Evolutionary conservation across 2,888 invertebrate species (phyloP).

Genomic region (Lycia hirtaria): DNA sequence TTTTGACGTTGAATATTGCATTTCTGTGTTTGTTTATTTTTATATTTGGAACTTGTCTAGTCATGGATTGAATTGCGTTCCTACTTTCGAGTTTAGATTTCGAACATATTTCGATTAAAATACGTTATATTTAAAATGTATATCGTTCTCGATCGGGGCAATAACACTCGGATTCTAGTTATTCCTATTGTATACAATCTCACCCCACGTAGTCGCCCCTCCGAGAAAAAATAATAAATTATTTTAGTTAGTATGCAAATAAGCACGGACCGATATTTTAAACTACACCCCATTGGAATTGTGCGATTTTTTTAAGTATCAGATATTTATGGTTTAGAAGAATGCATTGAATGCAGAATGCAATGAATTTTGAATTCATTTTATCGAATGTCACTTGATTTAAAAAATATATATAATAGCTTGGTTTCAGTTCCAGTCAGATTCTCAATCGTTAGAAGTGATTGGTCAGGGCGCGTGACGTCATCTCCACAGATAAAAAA

Average conservation of each 20-base stretch:
- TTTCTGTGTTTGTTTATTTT: slow-evolving; percentile 75
- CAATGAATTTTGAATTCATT: slow-evolving; percentile 41
- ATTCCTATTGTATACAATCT: slow-evolving; percentile 72
- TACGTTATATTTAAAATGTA: slow-evolving; percentile 64
- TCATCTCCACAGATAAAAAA: slow-evolving; percentile 32
- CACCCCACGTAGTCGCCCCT: slow-evolving; percentile 79
- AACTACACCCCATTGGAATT: slow-evolving; percentile 80
- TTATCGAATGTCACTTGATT: slow-evolving; percentile 2
- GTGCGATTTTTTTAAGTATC: slow-evolving; percentile 69
- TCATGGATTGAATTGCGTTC: slow-evolving; percentile 44
- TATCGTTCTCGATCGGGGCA: slow-evolving; percentile 69
- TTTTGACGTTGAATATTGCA: slow-evolving; percentile 81
- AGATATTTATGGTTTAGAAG: slow-evolving; percentile 73
- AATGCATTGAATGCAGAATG: slow-evolving; percentile 49
- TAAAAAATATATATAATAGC: background rate
- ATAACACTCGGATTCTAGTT: slow-evolving; percentile 82
- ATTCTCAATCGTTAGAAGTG: slow-evolving; percentile 17
- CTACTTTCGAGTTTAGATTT: slow-evolving; percentile 12
- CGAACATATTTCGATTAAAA: slow-evolving; percentile 51
- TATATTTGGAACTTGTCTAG: slow-evolving; percentile 67
- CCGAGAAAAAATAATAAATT: slow-evolving; percentile 84
- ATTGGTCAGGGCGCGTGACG: slow-evolving; percentile 16
- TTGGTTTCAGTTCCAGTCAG: background rate
- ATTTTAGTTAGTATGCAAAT: slow-evolving; percentile 86
- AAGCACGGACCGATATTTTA: slow-evolving; percentile 81